Percentiles rank a stretch among this genome's conserved stretches.
Evolutionary conservation across 2,797 vertebrate genomes (phyloP).

Genomic region (Lophius americanus): DNA sequence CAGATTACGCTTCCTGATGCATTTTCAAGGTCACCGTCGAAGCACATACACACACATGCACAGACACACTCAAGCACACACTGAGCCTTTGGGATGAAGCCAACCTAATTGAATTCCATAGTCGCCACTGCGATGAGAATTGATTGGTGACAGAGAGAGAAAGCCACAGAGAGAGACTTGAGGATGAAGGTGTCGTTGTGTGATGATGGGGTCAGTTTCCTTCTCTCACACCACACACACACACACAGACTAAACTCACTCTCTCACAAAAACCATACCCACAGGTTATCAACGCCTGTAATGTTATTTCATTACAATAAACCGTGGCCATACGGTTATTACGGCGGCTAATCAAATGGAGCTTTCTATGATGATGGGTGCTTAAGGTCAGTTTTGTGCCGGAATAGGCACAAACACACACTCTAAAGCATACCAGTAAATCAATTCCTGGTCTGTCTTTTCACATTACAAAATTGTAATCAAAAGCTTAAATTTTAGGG

Average conservation of each 20-base stretch:
- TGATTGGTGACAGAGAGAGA: conserved; percentile 52
- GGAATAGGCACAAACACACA: background rate
- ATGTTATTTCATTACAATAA: conserved; percentile 45
- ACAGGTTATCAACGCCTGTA: conserved; percentile 1
- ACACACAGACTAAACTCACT: background rate
- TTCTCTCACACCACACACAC: background rate
- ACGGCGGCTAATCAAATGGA: conserved; percentile 22
- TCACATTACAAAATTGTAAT: no score
- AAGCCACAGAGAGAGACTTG: conserved; percentile 16
- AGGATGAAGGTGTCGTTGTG: conserved; percentile 42
- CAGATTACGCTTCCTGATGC: conserved; percentile 13
- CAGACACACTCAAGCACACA: conserved; percentile 15
- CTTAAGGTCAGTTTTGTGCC: conserved; percentile 16
- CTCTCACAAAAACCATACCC: background rate
- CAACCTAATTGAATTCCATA: conserved; percentile 58
- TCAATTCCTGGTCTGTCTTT: no score
- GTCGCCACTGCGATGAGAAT: conserved; percentile 42
- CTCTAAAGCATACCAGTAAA: no score
- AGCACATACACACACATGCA: conserved; percentile 6
- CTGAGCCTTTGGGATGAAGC: conserved; percentile 20
- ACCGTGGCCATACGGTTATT: conserved; percentile 39
- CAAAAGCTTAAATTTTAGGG: no score
- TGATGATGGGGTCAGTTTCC: conserved; percentile 47
- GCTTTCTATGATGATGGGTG: conserved; percentile 34
- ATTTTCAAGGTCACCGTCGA: conserved; percentile 46